Evolutionary conservation across 2,888 invertebrate species (phyloP), one percentile per base, ranked within the genome.

Genomic region (Itoplectis maculator): DNA sequence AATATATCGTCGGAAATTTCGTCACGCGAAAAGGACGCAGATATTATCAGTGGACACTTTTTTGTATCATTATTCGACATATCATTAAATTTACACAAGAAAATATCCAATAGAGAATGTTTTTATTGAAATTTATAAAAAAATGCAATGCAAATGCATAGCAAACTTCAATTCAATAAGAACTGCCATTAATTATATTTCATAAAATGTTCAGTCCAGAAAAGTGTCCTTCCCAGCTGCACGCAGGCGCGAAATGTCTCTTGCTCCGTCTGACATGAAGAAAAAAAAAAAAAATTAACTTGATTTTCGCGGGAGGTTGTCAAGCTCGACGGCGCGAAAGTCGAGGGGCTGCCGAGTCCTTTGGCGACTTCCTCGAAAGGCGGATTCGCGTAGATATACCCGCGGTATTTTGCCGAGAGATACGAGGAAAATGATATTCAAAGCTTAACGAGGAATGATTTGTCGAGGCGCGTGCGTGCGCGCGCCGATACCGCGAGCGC

Each of bases 391-490:
- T 40, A 37, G 37, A 9, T 37, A 15, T 8, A 23, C 18, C n/a
- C n/a, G 15, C 18, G 15, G 61, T 61, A 37, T 37, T 61, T 61
- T 37, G 15, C 18, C 9, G 37, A 40, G 37, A 40, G 61, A 61
- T 61, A 40, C 37, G 37, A 61, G 37, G 37, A 61, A 61, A 61
- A 15, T 37, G 40, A 61, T 61, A 40, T 61, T 35, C 15, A 61
- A 54, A 56, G 40, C 56, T 70, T 81, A 77, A 74, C 78, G 68
- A 78, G 77, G 69, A 78, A 81, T 81, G 77, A 81, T 81, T 81
- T 81, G 78, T 81, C 81, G 78, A 73, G 78, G 66, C 73, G 77
- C 59, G 42, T 45, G 45, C 20, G 23, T 37, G 74, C 42, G 61
- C 59, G 66, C 76, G 51, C 59, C 35, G 47, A 42, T 70, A 75